Base-by-base conservation (phyloP, 2,888 invertebrate species). In the Dascillus cervinus region DNA sequence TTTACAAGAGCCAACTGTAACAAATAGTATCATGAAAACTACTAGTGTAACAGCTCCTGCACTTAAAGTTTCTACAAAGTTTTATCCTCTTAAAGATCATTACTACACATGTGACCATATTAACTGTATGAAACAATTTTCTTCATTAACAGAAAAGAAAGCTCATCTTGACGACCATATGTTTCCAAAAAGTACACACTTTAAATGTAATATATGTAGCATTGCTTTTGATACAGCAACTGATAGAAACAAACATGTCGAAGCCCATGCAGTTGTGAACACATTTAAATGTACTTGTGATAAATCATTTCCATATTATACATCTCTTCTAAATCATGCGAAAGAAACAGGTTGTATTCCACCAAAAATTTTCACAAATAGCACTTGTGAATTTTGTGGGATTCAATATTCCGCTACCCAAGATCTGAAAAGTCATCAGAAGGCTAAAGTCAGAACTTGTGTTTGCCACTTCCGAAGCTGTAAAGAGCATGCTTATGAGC, bases 211-310 rank as follows among this genome's bases (percentile, higher is more conserved):
- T 20, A 43, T 43, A 23, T 43, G 42, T 11, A 39, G 37, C 15
- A 37, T 39, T 34, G 9, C 30, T 13, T 43, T 43, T 25, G 31
- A 37, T n/a, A 25, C 21, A 11, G 39, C 39, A 2, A 3, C 22
- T 8, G 42, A 43, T 22, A 15, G 42, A 30, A 43, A 43, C 29
- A 43, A 37, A 22, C 42, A 43, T 22, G 37, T 43, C 6, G 39
- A 39, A 25, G 26, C 42, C 1, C 42, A 43, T 22, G 19, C 39
- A 8, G 26, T 43, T 9, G 28, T 35, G n/a, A 25, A 29, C 11
- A 43, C 42, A 3, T 39, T 29, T 19, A 37, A 33, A 12, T 43
- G 42, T 13, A 26, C 25, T 5, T 43, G 42, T 21, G 33, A 32
- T 8, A 32, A 29, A 17, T 23, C 25, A 24, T 41, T 41, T 14